Conservation (phyloP, 64 coral and sea anemone genomes). For the Stichodactyla helianthus region DNA sequence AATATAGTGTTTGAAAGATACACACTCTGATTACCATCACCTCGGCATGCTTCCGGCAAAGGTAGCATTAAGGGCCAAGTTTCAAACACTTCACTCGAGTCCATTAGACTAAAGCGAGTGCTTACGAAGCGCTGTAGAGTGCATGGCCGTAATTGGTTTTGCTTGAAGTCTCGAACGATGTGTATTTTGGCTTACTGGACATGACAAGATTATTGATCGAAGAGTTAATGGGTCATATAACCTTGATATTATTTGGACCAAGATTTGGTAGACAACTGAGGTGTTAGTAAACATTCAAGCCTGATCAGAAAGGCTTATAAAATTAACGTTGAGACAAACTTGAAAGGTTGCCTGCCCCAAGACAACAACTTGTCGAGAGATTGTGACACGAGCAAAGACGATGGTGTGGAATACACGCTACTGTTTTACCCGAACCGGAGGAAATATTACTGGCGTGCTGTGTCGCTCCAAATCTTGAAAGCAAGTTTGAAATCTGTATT, state of each 20-base stretch:
- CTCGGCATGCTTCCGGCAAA: constrained; percentile 52
- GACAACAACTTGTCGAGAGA: constrained; percentile 19
- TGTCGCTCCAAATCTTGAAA: background rate
- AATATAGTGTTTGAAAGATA: constrained; percentile 69
- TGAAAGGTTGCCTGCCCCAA: constrained; percentile 22
- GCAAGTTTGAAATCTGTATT: background rate
- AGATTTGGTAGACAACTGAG: constrained; percentile 1
- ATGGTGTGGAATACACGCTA: background rate
- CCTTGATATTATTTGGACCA: background rate
- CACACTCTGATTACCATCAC: constrained; percentile 43
- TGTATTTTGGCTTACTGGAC: background rate
- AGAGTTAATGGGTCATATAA: constrained; percentile 8
- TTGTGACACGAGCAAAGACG: background rate
- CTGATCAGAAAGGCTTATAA: constrained; percentile 6
- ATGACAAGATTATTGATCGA: constrained; percentile 2
- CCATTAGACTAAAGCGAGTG: constrained; percentile 20
- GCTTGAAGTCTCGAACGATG: constrained; percentile 7
- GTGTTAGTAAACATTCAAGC: constrained; percentile 2
- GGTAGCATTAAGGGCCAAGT: constrained; percentile 14
- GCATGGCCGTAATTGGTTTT: constrained; percentile 8
- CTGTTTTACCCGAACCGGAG: background rate
- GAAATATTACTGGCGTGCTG: no score
- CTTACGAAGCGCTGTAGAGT: constrained; percentile 20
- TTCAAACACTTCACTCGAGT: constrained; percentile 17
- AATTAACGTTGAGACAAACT: constrained; percentile 13